phyloP scores from a whole-genome alignment of 2,797 vertebrate species.

The Pantherophis vulpinus region DNA sequence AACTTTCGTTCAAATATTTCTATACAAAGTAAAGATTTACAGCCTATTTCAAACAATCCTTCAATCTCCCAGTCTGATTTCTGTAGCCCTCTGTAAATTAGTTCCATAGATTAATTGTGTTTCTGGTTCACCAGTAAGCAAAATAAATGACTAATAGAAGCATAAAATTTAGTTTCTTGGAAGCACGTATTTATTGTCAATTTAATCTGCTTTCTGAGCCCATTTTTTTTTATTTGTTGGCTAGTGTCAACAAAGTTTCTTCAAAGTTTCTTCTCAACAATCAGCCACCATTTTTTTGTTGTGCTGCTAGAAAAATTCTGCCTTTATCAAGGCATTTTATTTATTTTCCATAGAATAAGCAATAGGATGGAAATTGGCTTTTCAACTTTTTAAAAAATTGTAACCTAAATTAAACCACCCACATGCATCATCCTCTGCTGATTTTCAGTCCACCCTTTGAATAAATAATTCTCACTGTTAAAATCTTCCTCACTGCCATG shows the following conservation, averaged over 20 bases:
- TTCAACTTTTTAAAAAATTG: conserved; percentile 23
- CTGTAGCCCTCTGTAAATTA: conserved; percentile 33
- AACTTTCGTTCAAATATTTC: neutral
- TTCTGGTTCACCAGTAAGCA: conserved; percentile 54
- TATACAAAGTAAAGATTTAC: neutral
- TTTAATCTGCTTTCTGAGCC: conserved; percentile 25
- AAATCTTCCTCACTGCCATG: conserved; percentile 43
- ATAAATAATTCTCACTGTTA: conserved; percentile 40
- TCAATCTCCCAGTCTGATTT: conserved; percentile 20
- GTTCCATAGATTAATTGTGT: conserved; percentile 9
- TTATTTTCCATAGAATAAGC: neutral
- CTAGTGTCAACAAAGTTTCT: conserved; percentile 12
- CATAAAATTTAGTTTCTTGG: conserved; percentile 55
- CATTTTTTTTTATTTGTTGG: conserved; percentile 51
- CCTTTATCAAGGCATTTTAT: neutral
- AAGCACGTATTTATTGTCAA: conserved; percentile 42
- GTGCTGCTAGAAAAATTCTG: neutral
- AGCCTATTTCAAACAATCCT: conserved; percentile 5
- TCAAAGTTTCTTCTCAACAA: neutral
- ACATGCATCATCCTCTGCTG: conserved; percentile 51
- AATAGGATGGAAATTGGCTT: neutral
- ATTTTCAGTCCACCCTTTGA: conserved; percentile 32
- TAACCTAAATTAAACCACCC: conserved; percentile 49
- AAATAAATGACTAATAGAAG: conserved; percentile 48
- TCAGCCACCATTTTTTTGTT: conserved; percentile 24